Base-by-base conservation (phyloP, 2,113 vertebrate species). In the Callospermophilus lateralis region DNA sequence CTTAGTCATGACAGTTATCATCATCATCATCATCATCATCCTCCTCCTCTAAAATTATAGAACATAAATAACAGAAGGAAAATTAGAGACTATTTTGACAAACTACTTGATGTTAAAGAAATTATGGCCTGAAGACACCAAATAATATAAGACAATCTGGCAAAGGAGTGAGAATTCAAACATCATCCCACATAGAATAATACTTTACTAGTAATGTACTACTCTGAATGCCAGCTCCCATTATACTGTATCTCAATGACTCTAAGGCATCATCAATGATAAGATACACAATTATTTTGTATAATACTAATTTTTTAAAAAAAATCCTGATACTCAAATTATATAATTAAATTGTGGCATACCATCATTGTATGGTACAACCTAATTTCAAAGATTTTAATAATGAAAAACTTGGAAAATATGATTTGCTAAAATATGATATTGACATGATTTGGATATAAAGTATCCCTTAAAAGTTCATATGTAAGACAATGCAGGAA, bases 381-480 rank as follows among this genome's bases (percentile, higher is more conserved):
- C 20, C 28, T 90, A 28, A 87, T 77, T 93, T 87, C 37, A 90
- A 87, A 93, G 37, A 81, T 45, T 16, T 79, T 63, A 77, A 63
- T 9, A 78, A 37, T 32, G 32, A 90, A 61, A 83, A 79, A 77
- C 53, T 8, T 3, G 26, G 20, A 79, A 72, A 86, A 51, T 90
- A 30, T 73, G 32, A 87, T 83, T 78, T 86, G 32, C 15, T 83
- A 28, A 94, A 87, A 73, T 81, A 61, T 19, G 6, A 1, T 42
- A 15, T 93, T 63, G 61, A 28, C 26, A 63, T 63, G 61, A 63
- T 63, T 63, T 63, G 24, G 61, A 63, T 63, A 28, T 63, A 9
- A 63, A 28, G 61, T 63, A 26, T 63, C 26, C 61, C 61, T 28
- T 63, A 28, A 63, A 63, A 63, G 61, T 63, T 63, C 22, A 28